Evolutionary conservation across 1,140 invertebrate species (phyloP).

Genomic region (Brachionus koreanus): DNA sequence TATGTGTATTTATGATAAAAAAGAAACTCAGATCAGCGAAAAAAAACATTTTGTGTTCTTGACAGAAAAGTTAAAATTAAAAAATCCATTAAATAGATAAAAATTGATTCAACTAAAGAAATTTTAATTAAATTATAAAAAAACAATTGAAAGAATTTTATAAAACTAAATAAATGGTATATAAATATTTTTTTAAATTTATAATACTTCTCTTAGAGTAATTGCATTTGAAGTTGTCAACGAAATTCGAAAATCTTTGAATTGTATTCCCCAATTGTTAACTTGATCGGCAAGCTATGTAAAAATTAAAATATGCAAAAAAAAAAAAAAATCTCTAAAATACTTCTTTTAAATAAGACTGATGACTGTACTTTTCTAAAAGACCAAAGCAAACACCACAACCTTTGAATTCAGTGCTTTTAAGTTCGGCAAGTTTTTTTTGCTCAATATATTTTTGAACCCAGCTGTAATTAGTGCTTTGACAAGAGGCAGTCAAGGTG

Average conservation of each 20-base stretch:
- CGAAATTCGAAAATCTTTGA: slow-evolving; percentile 39
- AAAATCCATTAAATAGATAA: too few species aligned
- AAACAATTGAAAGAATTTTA: too few species aligned
- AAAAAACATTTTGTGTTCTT: too few species aligned
- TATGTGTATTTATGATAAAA: too few species aligned
- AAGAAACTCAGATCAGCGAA: too few species aligned
- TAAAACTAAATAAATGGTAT: too few species aligned
- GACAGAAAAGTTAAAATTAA: too few species aligned
- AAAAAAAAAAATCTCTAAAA: not conserved
- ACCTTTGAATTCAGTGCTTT: not conserved
- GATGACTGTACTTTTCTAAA: slow-evolving; percentile 26
- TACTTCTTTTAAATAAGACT: slow-evolving; percentile 33
- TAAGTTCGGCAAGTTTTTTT: not conserved
- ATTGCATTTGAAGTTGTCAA: slow-evolving; percentile 17
- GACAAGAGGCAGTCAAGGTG: not conserved
- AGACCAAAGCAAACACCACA: slow-evolving; percentile 41
- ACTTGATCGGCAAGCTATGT: slow-evolving; percentile 2
- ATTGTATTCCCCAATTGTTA: slow-evolving; percentile 38
- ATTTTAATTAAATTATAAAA: too few species aligned
- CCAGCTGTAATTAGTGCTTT: slow-evolving; percentile 7
- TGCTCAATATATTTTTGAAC: not conserved
- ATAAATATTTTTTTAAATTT: too few species aligned
- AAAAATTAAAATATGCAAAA: not conserved
- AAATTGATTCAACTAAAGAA: too few species aligned
- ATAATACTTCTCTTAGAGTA: slow-evolving; percentile 39